A percentile compares a stretch with the other conserved stretches of the same genome.
Conservation (phyloP, 2,113 vertebrate species). For the Myanophis thanlyinensis region DNA sequence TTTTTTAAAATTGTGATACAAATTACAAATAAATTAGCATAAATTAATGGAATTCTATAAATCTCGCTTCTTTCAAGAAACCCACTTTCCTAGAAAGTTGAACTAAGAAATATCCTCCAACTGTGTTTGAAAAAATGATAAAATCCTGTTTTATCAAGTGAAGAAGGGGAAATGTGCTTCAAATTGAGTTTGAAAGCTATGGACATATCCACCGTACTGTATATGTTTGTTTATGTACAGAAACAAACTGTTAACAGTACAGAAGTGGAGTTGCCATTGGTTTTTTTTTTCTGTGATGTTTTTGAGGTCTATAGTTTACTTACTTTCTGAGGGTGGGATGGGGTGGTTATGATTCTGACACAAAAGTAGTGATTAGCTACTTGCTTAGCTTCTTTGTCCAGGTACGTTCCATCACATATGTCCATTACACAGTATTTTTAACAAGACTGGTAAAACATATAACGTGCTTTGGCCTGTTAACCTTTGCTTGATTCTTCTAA, state of each 20-base stretch:
- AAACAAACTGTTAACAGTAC: too few relatives aligned
- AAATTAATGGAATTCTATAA: conserved; percentile 30
- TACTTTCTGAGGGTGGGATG: neutral
- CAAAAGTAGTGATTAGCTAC: neutral
- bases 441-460: neutral
- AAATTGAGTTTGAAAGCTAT: neutral
- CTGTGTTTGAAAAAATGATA: neutral
- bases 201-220: neutral
- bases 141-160: neutral
- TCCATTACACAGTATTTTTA: neutral
- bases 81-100: neutral
- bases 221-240: neutral
- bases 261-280: neutral
- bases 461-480: neutral
- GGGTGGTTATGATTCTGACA: neutral
- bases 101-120: neutral
- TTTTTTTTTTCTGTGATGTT: neutral
- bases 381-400: neutral
- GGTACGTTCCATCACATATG: neutral
- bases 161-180: neutral
- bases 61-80: conserved; percentile 1
- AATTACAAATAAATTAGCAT: conserved; percentile 29
- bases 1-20: conserved; percentile 61
- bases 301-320: neutral
- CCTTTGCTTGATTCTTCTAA: neutral